Evolutionary conservation across 2,888 invertebrate genomes (phyloP).

Genomic region (Hirtodrosophila confusa): DNA sequence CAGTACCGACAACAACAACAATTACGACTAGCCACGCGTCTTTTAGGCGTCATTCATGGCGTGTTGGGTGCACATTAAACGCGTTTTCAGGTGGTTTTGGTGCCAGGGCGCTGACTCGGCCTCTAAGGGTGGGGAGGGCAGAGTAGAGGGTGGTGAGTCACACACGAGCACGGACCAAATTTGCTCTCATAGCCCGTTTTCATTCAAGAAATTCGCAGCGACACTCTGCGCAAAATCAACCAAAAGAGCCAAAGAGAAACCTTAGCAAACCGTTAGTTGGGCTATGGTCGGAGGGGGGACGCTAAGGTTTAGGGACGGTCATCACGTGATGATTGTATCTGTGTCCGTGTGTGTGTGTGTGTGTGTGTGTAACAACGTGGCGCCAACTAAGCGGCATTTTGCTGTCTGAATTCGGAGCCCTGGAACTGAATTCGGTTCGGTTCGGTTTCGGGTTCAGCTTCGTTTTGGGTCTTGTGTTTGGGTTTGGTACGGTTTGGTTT

Average conservation of each 20-base stretch:
- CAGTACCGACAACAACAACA: slow-evolving; percentile 32
- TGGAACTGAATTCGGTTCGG: slow-evolving; percentile 24
- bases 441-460: slow-evolving; percentile 15
- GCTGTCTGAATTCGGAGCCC: slow-evolving; percentile 38
- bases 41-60: slow-evolving; percentile 82
- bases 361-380: slow-evolving; percentile 68
- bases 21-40: slow-evolving; percentile 63
- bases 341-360: slow-evolving; percentile 30
- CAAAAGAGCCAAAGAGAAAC: slow-evolving; percentile 62
- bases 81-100: slow-evolving; percentile 41
- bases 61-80: slow-evolving; percentile 68
- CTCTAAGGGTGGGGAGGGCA: not conserved
- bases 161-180: slow-evolving; percentile 32
- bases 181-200: slow-evolving; percentile 53
- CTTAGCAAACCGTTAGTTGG: slow-evolving; percentile 45
- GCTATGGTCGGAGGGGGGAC: slow-evolving; percentile 2
- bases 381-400: slow-evolving; percentile 74
- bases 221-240: slow-evolving; percentile 57
- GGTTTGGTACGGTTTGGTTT: slow-evolving; percentile 12
- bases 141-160: slow-evolving; percentile 57
- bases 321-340: slow-evolving; percentile 64
- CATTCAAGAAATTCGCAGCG: slow-evolving; percentile 66
- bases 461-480: slow-evolving; percentile 10
- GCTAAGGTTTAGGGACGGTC: slow-evolving; percentile 6
- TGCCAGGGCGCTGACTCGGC: slow-evolving; percentile 6